Evolutionary conservation across 2,888 invertebrate genomes (phyloP).

Genomic region (Adelognathus sp.): DNA sequence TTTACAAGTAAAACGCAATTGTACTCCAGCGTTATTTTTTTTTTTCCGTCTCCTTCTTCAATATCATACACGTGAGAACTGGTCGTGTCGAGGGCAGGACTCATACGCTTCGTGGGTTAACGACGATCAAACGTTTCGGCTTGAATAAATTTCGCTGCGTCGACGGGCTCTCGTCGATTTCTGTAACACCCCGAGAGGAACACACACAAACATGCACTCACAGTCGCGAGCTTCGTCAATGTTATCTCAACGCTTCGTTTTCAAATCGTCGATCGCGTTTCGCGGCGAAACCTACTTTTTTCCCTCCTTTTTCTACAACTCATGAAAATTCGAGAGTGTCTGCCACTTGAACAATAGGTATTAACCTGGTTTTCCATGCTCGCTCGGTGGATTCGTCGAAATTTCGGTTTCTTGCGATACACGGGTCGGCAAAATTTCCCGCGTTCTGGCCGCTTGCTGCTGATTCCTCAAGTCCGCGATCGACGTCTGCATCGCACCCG

Average conservation of each 20-base stretch:
- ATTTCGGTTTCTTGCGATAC: slow-evolving; percentile 19
- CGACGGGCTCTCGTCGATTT: slow-evolving; percentile 12
- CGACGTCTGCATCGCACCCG: slow-evolving; percentile 61
- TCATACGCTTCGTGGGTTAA: neutral
- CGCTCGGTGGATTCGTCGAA: slow-evolving; percentile 39
- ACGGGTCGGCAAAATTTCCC: neutral
- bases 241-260: neutral
- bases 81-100: slow-evolving; percentile 1
- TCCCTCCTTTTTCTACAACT: neutral
- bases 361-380: slow-evolving; percentile 45
- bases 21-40: neutral
- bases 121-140: slow-evolving; percentile 12
- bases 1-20: slow-evolving; percentile 68
- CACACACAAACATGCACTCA: slow-evolving; percentile 15
- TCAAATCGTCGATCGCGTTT: neutral
- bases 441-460: slow-evolving; percentile 24
- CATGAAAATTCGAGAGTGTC: slow-evolving; percentile 1
- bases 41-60: slow-evolving; percentile 39
- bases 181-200: slow-evolving; percentile 26
- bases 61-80: slow-evolving; percentile 42
- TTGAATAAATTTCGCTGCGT: slow-evolving; percentile 24
- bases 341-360: slow-evolving; percentile 17
- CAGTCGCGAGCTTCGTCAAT: neutral
- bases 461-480: slow-evolving; percentile 49
- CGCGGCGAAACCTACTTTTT: neutral